Conservation (phyloP, 1,140 invertebrate species). For the Asobara japonica region DNA sequence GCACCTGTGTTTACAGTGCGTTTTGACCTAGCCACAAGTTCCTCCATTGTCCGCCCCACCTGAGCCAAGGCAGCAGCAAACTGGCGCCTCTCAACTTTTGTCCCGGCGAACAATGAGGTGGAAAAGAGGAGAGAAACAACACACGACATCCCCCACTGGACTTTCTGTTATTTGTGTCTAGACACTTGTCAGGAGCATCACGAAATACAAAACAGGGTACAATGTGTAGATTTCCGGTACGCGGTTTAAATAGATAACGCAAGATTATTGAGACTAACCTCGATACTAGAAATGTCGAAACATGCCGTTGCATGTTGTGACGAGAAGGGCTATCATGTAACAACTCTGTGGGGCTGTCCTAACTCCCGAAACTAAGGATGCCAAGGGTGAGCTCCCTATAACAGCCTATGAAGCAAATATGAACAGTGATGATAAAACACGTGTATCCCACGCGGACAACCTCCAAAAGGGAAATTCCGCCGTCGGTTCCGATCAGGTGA, state of each 20-base stretch:
- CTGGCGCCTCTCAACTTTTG: constrained; percentile 10
- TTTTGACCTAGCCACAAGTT: constrained; percentile 16
- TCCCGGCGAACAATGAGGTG: neutral
- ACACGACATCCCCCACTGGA: neutral
- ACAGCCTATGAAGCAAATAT: no score
- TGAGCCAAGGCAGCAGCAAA: neutral
- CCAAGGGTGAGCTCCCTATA: no score
- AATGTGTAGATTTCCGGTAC: constrained; percentile 15
- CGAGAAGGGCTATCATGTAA: no score
- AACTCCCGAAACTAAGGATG: no score
- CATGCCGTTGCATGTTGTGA: neutral
- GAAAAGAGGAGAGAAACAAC: neutral
- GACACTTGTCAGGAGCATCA: constrained; percentile 10
- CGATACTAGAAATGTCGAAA: neutral
- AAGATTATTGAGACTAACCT: neutral
- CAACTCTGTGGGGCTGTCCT: no score
- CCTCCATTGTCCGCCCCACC: neutral
- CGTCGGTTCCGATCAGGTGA: no score
- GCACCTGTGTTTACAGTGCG: constrained; percentile 26
- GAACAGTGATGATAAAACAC: no score
- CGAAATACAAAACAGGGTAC: neutral
- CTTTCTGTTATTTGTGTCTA: neutral
- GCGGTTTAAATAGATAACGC: neutral
- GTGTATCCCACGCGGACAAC: no score
- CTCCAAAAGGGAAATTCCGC: no score